phyloP scores from a whole-genome alignment of 2,888 invertebrate genomes.

The Eilema sororculum region DNA sequence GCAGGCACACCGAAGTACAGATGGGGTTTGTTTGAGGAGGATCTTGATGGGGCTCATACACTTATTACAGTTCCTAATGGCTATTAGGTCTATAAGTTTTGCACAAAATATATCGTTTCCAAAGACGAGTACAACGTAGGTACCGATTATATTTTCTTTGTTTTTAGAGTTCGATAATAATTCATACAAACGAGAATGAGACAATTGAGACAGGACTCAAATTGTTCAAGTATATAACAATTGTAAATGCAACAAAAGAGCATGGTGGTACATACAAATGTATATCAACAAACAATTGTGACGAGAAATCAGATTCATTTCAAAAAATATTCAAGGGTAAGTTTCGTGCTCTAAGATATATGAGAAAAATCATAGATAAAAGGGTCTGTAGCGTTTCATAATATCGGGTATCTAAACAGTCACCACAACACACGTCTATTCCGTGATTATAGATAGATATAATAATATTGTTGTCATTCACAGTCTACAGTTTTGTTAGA shows the following conservation, averaged over 20 bases:
- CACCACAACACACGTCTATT: too few species aligned
- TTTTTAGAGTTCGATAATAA: slow-evolving; percentile 31
- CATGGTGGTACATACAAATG: slow-evolving; percentile 70
- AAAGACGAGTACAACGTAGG: background rate
- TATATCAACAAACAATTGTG: slow-evolving; percentile 56
- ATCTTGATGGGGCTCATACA: too few species aligned
- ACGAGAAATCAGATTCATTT: slow-evolving; percentile 23
- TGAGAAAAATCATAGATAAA: background rate
- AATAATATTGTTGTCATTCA: too few species aligned
- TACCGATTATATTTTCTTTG: background rate
- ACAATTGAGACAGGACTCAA: slow-evolving; percentile 46
- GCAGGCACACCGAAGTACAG: too few species aligned
- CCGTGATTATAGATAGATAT: too few species aligned
- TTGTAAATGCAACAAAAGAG: slow-evolving; percentile 63
- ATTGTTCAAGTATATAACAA: slow-evolving; percentile 64
- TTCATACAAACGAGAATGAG: slow-evolving; percentile 32
- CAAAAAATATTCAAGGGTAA: slow-evolving; percentile 62
- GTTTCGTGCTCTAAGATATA: background rate
- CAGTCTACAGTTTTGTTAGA: too few species aligned
- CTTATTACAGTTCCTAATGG: too few species aligned
- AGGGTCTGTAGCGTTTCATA: background rate
- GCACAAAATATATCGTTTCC: background rate
- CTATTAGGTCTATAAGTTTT: background rate
- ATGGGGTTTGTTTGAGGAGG: too few species aligned
- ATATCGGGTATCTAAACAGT: background rate